Conservation (phyloP, 2,888 invertebrate genomes). For the Drosophila fulvimacula region DNA sequence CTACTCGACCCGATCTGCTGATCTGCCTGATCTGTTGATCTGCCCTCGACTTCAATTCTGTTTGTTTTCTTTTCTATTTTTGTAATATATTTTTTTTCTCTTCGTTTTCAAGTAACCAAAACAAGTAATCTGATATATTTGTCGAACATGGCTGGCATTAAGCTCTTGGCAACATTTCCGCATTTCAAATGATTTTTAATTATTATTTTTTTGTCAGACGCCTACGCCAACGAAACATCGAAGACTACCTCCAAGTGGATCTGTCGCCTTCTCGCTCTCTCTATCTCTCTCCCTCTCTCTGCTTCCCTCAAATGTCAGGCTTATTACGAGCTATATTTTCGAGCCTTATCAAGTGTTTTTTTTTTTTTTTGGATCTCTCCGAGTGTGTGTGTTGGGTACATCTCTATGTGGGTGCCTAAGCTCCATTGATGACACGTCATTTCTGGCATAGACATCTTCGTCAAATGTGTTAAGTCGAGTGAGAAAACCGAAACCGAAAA, state of each 20-base stretch:
- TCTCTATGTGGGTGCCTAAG: constrained; percentile 75
- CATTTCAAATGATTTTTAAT: constrained; percentile 77
- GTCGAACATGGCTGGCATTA: constrained; percentile 76
- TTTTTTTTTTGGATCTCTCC: constrained; percentile 35
- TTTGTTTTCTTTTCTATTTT: constrained; percentile 30
- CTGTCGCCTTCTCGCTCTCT: constrained; percentile 6
- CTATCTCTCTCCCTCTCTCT: too few species aligned
- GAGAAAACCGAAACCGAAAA: constrained; percentile 54
- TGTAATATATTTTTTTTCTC: constrained; percentile 3
- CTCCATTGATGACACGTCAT: constrained; percentile 78
- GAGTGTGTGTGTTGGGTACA: constrained; percentile 40
- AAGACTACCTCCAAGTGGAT: constrained; percentile 55
- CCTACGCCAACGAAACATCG: constrained; percentile 59
- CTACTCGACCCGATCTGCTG: constrained; percentile 13
- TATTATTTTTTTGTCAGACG: constrained; percentile 69
- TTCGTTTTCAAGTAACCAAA: constrained; percentile 37
- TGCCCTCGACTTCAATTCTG: constrained; percentile 25
- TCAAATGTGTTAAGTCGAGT: constrained; percentile 77
- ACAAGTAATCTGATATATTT: constrained; percentile 77
- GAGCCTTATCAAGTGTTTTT: constrained; percentile 65
- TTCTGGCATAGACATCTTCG: constrained; percentile 77
- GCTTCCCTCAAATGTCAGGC: constrained; percentile 78
- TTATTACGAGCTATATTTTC: constrained; percentile 54
- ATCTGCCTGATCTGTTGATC: constrained; percentile 15
- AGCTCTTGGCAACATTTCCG: constrained; percentile 74